Percentiles rank a stretch among this genome's conserved stretches.
Evolutionary conservation across 2,888 invertebrate genomes (phyloP).

Genomic region (Mycogona germanica): DNA sequence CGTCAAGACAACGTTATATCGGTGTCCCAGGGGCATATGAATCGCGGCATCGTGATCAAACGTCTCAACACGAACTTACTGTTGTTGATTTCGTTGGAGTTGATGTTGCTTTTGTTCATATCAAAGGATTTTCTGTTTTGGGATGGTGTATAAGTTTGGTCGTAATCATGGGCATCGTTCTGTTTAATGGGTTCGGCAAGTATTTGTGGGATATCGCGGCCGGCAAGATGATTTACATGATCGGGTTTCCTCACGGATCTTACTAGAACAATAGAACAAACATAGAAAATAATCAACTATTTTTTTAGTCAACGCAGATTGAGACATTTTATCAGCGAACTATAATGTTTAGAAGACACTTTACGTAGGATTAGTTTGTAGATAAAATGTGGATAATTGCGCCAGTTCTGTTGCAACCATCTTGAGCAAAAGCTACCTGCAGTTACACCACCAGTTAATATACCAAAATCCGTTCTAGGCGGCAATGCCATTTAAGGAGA

Average conservation of each 20-base stretch:
- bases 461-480: too few species aligned
- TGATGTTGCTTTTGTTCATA: background rate
- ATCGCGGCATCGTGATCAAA: background rate
- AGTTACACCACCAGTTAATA: too few species aligned
- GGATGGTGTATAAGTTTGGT: constrained; percentile 12
- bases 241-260: constrained; percentile 8
- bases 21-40: background rate
- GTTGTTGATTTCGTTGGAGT: constrained; percentile 9
- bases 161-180: constrained; percentile 7
- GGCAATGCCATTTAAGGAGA: too few species aligned
- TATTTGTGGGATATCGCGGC: constrained; percentile 8
- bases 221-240: background rate
- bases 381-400: too few species aligned
- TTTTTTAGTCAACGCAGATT: too few species aligned
- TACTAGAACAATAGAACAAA: background rate
- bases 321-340: too few species aligned
- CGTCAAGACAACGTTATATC: background rate
- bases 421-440: too few species aligned
- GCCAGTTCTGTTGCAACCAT: too few species aligned
- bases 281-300: too few species aligned
- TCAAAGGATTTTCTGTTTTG: constrained; percentile 12
- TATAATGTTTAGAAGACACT: too few species aligned
- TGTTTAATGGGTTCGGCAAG: background rate
- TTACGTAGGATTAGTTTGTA: too few species aligned
- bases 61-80: background rate